Evolutionary conservation across 2,888 invertebrate species (phyloP).

Genomic region (Hoplodrina ambigua): DNA sequence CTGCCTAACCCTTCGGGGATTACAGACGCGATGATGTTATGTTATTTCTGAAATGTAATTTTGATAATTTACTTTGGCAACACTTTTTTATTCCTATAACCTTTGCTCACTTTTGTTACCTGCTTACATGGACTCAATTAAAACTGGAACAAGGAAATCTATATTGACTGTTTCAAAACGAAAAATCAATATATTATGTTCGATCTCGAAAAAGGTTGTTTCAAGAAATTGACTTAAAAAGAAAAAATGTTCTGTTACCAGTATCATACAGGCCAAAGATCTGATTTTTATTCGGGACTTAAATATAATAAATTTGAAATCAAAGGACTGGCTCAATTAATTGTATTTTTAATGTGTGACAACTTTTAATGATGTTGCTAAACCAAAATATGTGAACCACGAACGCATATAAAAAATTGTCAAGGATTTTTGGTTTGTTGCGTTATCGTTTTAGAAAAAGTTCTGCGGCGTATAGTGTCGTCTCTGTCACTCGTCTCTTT

Average conservation of each 20-base stretch:
- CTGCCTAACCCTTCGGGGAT: no score
- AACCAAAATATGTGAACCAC: conserved; percentile 12
- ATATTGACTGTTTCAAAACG: conserved; percentile 22
- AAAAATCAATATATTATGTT: conserved; percentile 6
- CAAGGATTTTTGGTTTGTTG: no score
- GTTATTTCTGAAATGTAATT: no score
- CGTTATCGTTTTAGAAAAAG: no score
- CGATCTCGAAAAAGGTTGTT: conserved; percentile 35
- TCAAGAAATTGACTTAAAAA: conserved; percentile 41
- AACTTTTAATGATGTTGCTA: conserved; percentile 9
- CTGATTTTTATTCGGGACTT: conserved; percentile 40
- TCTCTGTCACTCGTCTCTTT: no score
- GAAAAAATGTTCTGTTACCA: conserved; percentile 51
- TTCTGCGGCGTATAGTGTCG: no score
- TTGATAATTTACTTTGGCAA: no score
- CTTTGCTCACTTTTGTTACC: conserved; percentile 19
- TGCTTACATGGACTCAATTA: conserved; percentile 16
- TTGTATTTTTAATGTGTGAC: conserved; percentile 22
- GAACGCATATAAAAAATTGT: not conserved
- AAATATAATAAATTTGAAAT: conserved; percentile 1
- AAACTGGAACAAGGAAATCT: conserved; percentile 24
- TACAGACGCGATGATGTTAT: no score
- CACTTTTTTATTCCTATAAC: not conserved
- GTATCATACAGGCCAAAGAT: conserved; percentile 58
- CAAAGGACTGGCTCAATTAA: conserved; percentile 50